Evolutionary conservation across 2,113 vertebrate species (phyloP).

Genomic region (Hemichromis elongatus): DNA sequence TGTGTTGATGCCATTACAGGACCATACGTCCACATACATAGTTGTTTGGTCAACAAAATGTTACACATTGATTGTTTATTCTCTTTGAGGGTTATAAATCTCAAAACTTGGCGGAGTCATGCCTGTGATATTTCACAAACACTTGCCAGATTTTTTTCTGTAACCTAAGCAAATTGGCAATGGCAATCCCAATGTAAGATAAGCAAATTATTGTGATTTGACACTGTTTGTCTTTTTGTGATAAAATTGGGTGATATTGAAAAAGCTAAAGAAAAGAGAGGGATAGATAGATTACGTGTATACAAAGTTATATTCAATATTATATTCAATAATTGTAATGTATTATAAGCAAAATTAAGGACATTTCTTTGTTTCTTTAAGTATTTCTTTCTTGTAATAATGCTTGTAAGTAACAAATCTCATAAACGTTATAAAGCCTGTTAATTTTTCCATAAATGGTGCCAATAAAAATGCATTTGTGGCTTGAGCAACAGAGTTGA

Average conservation of each 20-base stretch:
- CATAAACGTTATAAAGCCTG: rapidly evolving
- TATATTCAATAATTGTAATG: too few species aligned
- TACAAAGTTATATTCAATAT: too few species aligned
- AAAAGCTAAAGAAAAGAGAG: neutral
- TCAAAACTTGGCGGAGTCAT: neutral
- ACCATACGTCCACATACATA: neutral
- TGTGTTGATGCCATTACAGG: neutral
- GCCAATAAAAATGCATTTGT: rapidly evolving
- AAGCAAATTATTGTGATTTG: neutral
- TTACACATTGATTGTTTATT: neutral
- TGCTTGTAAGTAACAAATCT: neutral
- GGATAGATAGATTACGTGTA: neutral
- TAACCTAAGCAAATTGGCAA: neutral
- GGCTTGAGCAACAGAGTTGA: neutral
- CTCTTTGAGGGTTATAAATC: neutral
- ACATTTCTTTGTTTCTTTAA: neutral
- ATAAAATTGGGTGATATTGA: neutral
- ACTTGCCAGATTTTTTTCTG: neutral
- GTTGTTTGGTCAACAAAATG: neutral
- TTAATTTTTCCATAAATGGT: neutral
- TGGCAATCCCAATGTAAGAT: neutral
- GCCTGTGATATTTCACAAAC: neutral
- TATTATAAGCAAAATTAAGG: neutral
- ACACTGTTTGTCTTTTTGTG: neutral
- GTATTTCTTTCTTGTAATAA: neutral